Percentiles rank a stretch among this genome's conserved stretches.
phyloP scores from a whole-genome alignment of 2,888 invertebrate species.

The Phalera bucephala region DNA sequence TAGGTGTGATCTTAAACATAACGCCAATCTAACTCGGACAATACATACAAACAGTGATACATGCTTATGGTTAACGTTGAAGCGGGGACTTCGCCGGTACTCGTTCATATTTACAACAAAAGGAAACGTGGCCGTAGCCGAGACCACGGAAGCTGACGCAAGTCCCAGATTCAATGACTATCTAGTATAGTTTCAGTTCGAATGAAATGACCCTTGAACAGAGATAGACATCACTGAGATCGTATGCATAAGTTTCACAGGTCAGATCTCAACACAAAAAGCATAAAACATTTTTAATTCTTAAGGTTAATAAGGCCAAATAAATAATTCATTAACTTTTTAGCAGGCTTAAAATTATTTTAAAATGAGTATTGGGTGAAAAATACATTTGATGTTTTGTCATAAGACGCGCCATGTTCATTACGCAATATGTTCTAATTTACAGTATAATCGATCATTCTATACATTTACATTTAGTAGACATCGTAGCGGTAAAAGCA shows the following conservation, averaged over 20 bases:
- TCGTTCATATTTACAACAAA: constrained; percentile 32
- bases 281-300: constrained; percentile 60
- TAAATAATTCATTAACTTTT: constrained; percentile 53
- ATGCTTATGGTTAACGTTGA: constrained; percentile 70
- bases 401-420: constrained; percentile 61
- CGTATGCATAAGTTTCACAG: constrained; percentile 57
- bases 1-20: constrained; percentile 53
- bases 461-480: constrained; percentile 68
- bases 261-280: constrained; percentile 73
- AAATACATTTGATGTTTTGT: constrained; percentile 77
- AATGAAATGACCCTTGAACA: constrained; percentile 39
- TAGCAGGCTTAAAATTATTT: constrained; percentile 70
- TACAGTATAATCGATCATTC: constrained; percentile 59
- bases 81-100: constrained; percentile 50
- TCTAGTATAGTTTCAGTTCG: constrained; percentile 38
- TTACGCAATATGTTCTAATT: constrained; percentile 58
- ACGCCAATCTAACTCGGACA: constrained; percentile 57
- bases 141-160: constrained; percentile 45
- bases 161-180: constrained; percentile 56
- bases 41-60: constrained; percentile 69
- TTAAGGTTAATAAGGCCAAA: constrained; percentile 75
- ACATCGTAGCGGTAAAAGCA: constrained; percentile 82
- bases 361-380: constrained; percentile 81
- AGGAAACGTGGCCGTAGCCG: constrained; percentile 20
- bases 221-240: constrained; percentile 51